Evolutionary conservation across 2,113 vertebrate genomes (phyloP), one percentile per base, ranked within the genome.

Genomic region (Rhinogobius similis): DNA sequence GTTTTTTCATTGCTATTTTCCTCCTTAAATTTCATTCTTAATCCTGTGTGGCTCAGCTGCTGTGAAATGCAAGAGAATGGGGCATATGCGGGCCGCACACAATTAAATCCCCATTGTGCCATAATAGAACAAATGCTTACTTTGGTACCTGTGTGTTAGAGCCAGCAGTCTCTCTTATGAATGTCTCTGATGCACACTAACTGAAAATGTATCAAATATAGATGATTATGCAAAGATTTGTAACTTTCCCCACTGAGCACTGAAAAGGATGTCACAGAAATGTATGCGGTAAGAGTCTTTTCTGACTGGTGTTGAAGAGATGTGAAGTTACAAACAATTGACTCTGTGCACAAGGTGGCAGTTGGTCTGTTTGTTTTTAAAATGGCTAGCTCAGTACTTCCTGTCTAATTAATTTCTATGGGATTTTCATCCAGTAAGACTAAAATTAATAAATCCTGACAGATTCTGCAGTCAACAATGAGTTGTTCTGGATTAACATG

Each of bases 101-200:
- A 80, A 73, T 81, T 53, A 81, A 65, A 65, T 68, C 69, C 66
- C 58, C 23, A 39, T 27, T 68, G 75, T 70, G 67, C 52, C 44
- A 36, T 46, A 70, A 76, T 62, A 76, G 46, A 1, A 10, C 1
- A 1, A 48, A 21, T 56, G 50, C 6, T 65, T 68, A 26, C 50
- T 68, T 66, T 27, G 56, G 56, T 62, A 65, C 68, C 63, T 66
- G 61, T 68, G n/a, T 50, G 39, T 38, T 62, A 24, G 26, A 38
- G 43, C 24, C 29, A n/a, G 61, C 29, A 58, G 67, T 75, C 39
- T 61, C 43, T 74, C 65, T 61, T 12, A 59, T 39, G 58, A 73
- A 75, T 39, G 14, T 56, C 64, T 76, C 36, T 58, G 8, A 26
- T 72, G 46, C 48, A 12, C 38, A 65, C 7, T 26, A 18, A 53